Percentiles rank a stretch among this genome's conserved stretches.
These are phyloP conservation scores for Chaetodon trifascialis DNA, from an alignment of 2,113 vertebrate genomes.

Conservation along the genomic window DNA sequence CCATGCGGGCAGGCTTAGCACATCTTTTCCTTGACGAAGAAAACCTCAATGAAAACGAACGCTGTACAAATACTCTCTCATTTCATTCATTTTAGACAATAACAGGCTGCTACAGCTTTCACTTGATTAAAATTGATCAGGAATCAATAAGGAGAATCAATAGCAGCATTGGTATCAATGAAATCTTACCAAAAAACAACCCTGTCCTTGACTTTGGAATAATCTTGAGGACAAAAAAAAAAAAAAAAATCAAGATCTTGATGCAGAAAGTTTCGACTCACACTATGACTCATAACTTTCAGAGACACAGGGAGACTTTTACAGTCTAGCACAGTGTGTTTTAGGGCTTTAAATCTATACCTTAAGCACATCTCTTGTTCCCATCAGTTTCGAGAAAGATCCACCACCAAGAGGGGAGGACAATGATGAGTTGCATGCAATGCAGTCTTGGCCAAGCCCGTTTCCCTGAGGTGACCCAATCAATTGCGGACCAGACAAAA, in stretches of 20 bases:
- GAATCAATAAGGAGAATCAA: too few relatives aligned
- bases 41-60: too few relatives aligned
- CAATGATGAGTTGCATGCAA: slow-evolving; percentile 56
- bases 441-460: slow-evolving; percentile 41
- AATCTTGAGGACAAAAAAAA: background rate
- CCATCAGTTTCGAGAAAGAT: slow-evolving; percentile 46
- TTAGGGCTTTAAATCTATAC: slow-evolving; percentile 29
- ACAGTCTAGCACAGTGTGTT: slow-evolving; percentile 4
- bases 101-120: too few relatives aligned
- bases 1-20: too few relatives aligned
- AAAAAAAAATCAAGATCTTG: background rate
- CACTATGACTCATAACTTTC: background rate
- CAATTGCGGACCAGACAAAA: slow-evolving; percentile 75
- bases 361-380: slow-evolving; percentile 33
- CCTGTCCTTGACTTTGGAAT: background rate
- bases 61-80: too few relatives aligned
- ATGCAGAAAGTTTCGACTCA: background rate
- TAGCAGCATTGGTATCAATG: too few relatives aligned
- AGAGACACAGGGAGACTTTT: background rate
- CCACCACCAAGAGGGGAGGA: slow-evolving; percentile 42
- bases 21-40: too few relatives aligned
- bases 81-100: too few relatives aligned
- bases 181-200: too few relatives aligned
- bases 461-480: slow-evolving; percentile 73
- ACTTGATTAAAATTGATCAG: too few relatives aligned